Conservation (phyloP, 1,140 invertebrate genomes). For the Thaumetopoea pityocampa region DNA sequence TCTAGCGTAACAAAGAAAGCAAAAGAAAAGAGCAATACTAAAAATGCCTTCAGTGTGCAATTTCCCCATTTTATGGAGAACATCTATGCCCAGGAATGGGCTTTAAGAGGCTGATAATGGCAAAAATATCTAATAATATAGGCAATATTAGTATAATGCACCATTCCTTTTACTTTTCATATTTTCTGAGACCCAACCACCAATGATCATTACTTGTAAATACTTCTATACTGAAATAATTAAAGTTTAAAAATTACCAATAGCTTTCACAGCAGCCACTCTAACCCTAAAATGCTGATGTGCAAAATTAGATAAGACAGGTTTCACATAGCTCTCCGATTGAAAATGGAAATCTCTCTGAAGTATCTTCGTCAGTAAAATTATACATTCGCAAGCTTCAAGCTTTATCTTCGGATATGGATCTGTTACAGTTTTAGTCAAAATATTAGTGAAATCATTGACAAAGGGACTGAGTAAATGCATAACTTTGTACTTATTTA, state of each 20-base stretch:
- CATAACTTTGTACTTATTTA: slow-evolving; percentile 79
- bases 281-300: slow-evolving; percentile 91
- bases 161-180: too few relatives aligned
- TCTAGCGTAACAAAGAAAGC: too few relatives aligned
- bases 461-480: slow-evolving; percentile 80
- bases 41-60: too few relatives aligned
- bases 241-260: slow-evolving; percentile 79
- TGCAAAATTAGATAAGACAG: slow-evolving; percentile 82
- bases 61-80: too few relatives aligned
- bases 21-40: too few relatives aligned
- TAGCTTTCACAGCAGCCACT: slow-evolving; percentile 82
- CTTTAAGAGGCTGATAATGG: too few relatives aligned
- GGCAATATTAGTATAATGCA: too few relatives aligned
- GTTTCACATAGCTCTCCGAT: slow-evolving; percentile 83
- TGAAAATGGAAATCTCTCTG: slow-evolving; percentile 84
- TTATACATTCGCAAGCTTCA: slow-evolving; percentile 83
- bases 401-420: slow-evolving; percentile 87
- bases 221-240: too few relatives aligned
- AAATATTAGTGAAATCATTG: slow-evolving; percentile 85
- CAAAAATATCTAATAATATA: too few relatives aligned
- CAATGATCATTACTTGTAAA: too few relatives aligned
- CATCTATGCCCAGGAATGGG: too few relatives aligned
- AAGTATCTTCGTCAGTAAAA: slow-evolving; percentile 79
- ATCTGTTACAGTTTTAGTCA: slow-evolving; percentile 84
- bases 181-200: too few relatives aligned